Evolutionary conservation across 1,140 invertebrate genomes (phyloP), one percentile per base, ranked within the genome.

Genomic region (Caenorhabditis tropicalis): DNA sequence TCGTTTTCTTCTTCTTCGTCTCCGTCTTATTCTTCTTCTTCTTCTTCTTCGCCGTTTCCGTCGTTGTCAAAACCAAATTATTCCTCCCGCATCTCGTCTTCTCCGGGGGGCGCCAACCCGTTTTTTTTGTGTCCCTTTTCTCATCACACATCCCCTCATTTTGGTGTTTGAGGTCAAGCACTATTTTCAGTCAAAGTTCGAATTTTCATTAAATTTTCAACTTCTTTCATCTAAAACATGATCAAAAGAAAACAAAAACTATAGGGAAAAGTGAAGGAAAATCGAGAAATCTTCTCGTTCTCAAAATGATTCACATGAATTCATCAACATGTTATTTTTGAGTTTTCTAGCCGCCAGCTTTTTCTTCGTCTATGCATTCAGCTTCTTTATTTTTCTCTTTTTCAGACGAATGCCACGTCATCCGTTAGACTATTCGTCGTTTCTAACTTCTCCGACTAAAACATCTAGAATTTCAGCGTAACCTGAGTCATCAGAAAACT

Each of bases 31-130:
- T 29, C 53, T 39, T 46, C n/a, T n/a, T 74, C 65, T 39, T 21
- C 33, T 16, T 74, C 65, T n/a, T 46, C 65, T 43, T 74, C 65
- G 33, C 43, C 33, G 27, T 74, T 43, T 74, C 36, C 65, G 58
- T 65, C 29, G 58, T 65, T 36, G 58, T 65, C 58, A 65, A 65
- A 65, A 65, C 58, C 58, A 65, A 65, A 65, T 46, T 74, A 74
- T 74, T 74, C 65, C 36, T 74, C 65, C 65, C 65, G 65, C 65
- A 74, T 74, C 65, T 74, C 65, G 65, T 43, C 36, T 74, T 74
- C 65, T 74, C 65, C 65, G 36, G 65, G 65, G 65, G 65, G 65
- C 65, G 65, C 65, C 65, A 74, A 74, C 65, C 65, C 65, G 65
- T 74, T 74, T 74, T 74, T 24, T 46, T 15, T 65, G 36, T 31